Percentiles rank a stretch among this genome's conserved stretches.
These are phyloP conservation scores for Eudyptes chrysolophus DNA, from an alignment of 2,113 vertebrate genomes.

Conservation along the genomic window DNA sequence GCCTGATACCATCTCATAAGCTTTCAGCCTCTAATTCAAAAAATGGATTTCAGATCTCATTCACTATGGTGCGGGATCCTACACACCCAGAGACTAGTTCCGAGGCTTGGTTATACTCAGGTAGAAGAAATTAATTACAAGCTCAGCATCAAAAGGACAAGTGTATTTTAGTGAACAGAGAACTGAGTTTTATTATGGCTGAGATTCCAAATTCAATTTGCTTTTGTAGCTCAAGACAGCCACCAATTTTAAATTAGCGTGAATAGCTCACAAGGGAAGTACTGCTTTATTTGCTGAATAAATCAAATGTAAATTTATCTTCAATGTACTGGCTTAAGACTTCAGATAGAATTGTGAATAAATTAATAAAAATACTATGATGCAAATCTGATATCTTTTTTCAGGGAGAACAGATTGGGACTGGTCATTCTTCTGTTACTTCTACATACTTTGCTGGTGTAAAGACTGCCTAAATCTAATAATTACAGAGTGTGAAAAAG, in stretches of 20 bases:
- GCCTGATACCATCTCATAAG: not conserved
- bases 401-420: not conserved
- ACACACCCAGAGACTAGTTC: not conserved
- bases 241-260: not conserved
- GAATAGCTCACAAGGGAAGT: not conserved
- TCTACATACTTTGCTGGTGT: not conserved
- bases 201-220: not conserved
- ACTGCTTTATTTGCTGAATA: not conserved
- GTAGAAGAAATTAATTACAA: not conserved
- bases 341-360: not conserved
- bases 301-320: not conserved
- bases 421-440: not conserved
- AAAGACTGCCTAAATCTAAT: not conserved
- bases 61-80: not conserved
- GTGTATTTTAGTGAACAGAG: not conserved
- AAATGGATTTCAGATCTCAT: not conserved
- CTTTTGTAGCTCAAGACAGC: not conserved
- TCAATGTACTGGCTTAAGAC: not conserved
- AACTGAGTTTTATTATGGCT: not conserved
- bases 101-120: not conserved
- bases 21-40: not conserved
- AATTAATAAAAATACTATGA: not conserved
- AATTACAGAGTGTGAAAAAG: not conserved
- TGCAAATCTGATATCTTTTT: not conserved
- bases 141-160: not conserved